Percentiles rank a stretch among this genome's conserved stretches.
Evolutionary conservation across 2,797 vertebrate species (phyloP).

Genomic region (Oreortyx pictus): DNA sequence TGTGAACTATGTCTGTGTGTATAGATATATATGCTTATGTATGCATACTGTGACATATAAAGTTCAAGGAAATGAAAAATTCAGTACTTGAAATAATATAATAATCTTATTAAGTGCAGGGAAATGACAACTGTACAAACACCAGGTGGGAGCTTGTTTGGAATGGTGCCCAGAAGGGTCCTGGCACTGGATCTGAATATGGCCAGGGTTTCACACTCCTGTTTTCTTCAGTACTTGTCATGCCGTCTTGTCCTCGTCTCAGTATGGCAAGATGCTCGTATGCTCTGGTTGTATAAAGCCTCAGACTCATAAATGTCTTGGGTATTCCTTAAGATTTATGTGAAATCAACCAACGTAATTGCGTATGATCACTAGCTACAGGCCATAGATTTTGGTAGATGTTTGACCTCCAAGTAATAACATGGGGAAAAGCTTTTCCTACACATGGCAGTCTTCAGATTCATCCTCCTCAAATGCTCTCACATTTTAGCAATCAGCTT

Average conservation of each 20-base stretch:
- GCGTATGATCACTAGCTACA: background rate
- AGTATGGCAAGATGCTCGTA: background rate
- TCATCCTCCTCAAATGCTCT: background rate
- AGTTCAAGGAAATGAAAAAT: slow-evolving; percentile 36
- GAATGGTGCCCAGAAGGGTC: background rate
- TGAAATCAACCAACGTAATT: background rate
- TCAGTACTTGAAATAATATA: slow-evolving; percentile 22
- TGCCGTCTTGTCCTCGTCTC: background rate
- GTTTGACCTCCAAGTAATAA: background rate
- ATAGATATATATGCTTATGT: background rate
- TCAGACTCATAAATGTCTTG: background rate
- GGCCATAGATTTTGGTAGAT: background rate
- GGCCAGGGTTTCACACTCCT: background rate
- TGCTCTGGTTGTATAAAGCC: background rate
- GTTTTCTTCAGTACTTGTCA: slow-evolving; percentile 1
- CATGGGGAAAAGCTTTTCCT: background rate
- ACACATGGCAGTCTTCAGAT: background rate
- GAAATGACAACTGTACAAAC: slow-evolving; percentile 7
- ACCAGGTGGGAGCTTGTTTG: slow-evolving; percentile 15
- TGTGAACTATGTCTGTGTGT: background rate
- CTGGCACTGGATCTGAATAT: background rate
- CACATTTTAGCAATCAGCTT: background rate
- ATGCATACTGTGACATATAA: background rate
- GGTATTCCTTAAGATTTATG: background rate
- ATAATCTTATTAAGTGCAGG: slow-evolving; percentile 1